Conservation (phyloP, 2,113 vertebrate species). For the Piprites chloris region DNA sequence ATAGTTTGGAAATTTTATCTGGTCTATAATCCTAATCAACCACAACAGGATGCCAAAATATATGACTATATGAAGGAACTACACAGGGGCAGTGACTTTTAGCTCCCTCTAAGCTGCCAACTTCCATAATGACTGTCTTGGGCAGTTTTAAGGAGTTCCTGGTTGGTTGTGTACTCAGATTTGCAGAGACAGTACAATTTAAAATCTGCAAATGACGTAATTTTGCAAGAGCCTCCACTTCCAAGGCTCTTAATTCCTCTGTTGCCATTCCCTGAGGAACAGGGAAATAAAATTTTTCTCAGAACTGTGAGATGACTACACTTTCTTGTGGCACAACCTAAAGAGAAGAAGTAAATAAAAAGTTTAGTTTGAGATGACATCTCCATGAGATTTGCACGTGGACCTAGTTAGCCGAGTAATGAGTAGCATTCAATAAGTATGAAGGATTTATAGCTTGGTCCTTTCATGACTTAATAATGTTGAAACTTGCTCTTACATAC, state of each 20-base stretch:
- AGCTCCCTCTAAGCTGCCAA: background rate
- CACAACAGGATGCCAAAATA: background rate
- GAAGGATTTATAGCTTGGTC: background rate
- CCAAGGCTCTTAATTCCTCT: background rate
- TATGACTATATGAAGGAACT: background rate
- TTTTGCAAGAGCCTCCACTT: background rate
- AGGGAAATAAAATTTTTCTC: background rate
- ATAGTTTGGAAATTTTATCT: constrained; percentile 8
- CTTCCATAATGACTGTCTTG: background rate
- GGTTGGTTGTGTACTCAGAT: background rate
- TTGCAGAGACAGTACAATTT: background rate
- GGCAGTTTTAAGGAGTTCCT: background rate
- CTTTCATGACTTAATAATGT: background rate
- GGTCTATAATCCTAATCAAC: background rate
- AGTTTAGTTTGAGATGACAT: background rate
- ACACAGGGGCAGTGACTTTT: background rate
- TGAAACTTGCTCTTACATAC: background rate
- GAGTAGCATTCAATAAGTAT: background rate
- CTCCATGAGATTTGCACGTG: background rate
- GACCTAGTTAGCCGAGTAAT: background rate
- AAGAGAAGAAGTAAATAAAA: background rate
- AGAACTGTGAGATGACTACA: background rate
- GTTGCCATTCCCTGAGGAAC: background rate
- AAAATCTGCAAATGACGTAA: background rate
- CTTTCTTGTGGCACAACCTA: background rate